phyloP scores from a whole-genome alignment of 2,113 vertebrate species.

The Orycteropus afer region DNA sequence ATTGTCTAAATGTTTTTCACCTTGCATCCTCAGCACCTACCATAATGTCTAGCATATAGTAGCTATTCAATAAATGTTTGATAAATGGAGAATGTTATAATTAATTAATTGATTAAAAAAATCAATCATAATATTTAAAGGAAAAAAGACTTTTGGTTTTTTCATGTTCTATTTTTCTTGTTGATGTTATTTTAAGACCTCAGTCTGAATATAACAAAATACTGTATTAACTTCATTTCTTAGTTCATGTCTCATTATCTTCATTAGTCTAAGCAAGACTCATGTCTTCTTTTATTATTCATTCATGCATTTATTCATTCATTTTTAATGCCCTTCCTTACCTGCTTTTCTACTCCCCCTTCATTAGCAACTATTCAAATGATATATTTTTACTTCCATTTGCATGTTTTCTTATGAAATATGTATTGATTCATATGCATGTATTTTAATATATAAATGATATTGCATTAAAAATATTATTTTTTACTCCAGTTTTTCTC shows the following conservation, averaged over 20 bases:
- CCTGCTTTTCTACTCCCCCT: neutral
- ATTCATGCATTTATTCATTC: neutral
- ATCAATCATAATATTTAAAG: neutral
- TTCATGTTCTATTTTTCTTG: neutral
- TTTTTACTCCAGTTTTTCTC: neutral
- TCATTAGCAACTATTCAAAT: neutral
- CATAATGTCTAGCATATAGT: neutral
- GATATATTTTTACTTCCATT: neutral
- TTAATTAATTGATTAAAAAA: neutral
- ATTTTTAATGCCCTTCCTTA: neutral
- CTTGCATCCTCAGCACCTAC: neutral
- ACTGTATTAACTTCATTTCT: neutral
- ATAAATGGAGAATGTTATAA: neutral
- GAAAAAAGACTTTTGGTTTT: neutral
- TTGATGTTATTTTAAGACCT: neutral
- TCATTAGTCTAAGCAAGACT: neutral
- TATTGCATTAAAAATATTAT: neutral
- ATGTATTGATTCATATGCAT: neutral
- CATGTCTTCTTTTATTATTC: neutral
- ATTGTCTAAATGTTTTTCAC: neutral
- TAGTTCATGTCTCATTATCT: neutral
- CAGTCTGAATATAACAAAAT: neutral
- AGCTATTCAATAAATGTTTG: neutral
- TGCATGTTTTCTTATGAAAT: neutral
- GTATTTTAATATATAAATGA: conserved; percentile 2